Evolutionary conservation across 2,113 vertebrate species (phyloP), one percentile per base, ranked within the genome.

Genomic region (Ciconia stormi): DNA sequence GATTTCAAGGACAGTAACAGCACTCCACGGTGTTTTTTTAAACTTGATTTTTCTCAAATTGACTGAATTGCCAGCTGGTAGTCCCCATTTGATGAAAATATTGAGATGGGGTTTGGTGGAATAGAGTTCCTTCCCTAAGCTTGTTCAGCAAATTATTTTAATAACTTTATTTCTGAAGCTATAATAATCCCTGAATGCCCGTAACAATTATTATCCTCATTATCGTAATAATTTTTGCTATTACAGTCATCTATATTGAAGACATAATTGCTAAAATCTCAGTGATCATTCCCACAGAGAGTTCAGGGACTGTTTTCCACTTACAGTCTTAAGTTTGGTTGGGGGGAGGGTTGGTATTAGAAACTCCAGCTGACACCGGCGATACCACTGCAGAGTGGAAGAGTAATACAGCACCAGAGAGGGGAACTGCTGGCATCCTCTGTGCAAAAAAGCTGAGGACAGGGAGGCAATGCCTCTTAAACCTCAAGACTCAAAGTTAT

Each of bases 131-230:
- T 91, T 95, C 55, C 38, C 65, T 81, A 81, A 89, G 34, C 44
- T 67, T 89, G 49, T 95, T 88, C 61, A 79, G 65, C 70, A 83
- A 92, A 67, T 95, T 74, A 87, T 79, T 89, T 84, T 73, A 90
- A 82, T 74, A 96, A 56, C n/a, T 81, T 2, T 81, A 58, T 82
- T 89, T 84, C 61, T 84, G 89, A 95, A 87, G 52, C 42, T 52
- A n/a, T 92, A 72, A n/a, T 67, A 74, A 81, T 90, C 40, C 61
- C 47, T 59, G 34, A 82, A 76, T 69, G 22, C 61, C 44, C 2
- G 0, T 65, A 92, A 81, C 52, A 71, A 40, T 93, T 90, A 94
- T 86, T 80, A 72, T 63, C 56, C 34, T 89, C 65, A 71, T 87
- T 83, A 83, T 67, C 3, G 2, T 82, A 73, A 74, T 66, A 34